Evolutionary conservation across 2,888 invertebrate species (phyloP).

Genomic region (Atethmia centrago): DNA sequence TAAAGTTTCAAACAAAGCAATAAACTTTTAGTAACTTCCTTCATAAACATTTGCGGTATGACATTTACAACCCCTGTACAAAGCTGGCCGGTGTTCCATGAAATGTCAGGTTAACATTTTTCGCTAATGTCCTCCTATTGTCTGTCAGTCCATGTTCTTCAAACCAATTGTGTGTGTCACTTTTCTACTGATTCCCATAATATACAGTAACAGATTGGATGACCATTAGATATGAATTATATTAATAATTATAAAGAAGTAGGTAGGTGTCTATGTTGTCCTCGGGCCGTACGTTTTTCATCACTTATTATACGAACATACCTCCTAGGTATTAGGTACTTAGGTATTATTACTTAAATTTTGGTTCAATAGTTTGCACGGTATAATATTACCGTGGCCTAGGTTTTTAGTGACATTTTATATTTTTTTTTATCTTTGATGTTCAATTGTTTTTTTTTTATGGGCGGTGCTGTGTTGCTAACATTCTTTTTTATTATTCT

Average conservation of each 20-base stretch:
- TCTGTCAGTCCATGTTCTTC: neutral
- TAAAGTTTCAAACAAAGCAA: neutral
- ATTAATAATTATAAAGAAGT: neutral
- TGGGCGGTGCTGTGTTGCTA: neutral
- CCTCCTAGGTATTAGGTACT: too few species aligned
- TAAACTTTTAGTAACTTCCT: conserved; percentile 2
- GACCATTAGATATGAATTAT: neutral
- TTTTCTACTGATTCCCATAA: neutral
- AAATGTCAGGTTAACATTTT: conserved; percentile 29
- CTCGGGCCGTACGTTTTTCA: too few species aligned
- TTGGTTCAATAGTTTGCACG: neutral
- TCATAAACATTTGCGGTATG: conserved; percentile 31
- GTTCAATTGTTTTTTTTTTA: neutral
- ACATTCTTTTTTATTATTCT: neutral
- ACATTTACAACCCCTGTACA: conserved; percentile 47
- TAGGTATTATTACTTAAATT: neutral
- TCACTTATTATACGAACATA: too few species aligned
- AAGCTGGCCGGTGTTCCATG: conserved; percentile 6
- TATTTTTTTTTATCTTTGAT: neutral
- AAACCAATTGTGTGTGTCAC: neutral
- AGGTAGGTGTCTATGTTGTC: neutral
- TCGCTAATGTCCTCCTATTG: neutral
- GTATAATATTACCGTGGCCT: too few species aligned
- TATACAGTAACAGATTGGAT: neutral
- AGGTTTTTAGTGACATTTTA: neutral